These are phyloP conservation scores for Lithobates sylvaticus DNA, from an alignment of 2,797 vertebrate species.

Conservation along the genomic window DNA sequence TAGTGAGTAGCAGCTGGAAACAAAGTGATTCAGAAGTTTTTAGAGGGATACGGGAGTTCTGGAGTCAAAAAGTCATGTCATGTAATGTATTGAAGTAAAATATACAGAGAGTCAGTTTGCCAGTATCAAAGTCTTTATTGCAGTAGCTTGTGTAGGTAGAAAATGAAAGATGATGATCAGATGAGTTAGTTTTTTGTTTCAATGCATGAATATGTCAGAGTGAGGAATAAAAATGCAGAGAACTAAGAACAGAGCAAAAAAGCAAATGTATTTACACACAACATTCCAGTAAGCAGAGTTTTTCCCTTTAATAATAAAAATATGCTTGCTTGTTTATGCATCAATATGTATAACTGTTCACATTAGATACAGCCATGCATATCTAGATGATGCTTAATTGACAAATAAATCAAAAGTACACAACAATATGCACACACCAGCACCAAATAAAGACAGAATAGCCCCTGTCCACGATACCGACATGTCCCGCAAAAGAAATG, in stretches of 20 bases:
- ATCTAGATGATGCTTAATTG: too few relatives aligned
- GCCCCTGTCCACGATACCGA: too few relatives aligned
- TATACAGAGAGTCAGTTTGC: constrained; percentile 35
- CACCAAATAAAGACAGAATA: too few relatives aligned
- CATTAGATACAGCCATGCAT: too few relatives aligned
- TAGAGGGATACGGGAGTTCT: constrained; percentile 26
- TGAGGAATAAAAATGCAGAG: background rate
- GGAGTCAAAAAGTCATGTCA: constrained; percentile 47
- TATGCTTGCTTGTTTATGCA: background rate
- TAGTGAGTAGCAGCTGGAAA: constrained; percentile 40
- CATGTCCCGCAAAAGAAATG: too few relatives aligned
- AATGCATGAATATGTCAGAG: constrained; percentile 25
- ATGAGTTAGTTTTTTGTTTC: constrained; percentile 30
- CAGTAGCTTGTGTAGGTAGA: constrained; percentile 24
- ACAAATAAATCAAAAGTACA: too few relatives aligned
- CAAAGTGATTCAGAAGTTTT: constrained; percentile 34
- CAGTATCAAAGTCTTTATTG: constrained; percentile 31
- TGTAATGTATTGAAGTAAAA: constrained; percentile 48
- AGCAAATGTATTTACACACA: background rate
- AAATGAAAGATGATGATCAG: constrained; percentile 41
- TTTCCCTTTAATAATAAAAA: too few relatives aligned
- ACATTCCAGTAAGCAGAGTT: too few relatives aligned
- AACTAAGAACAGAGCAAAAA: background rate
- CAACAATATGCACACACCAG: too few relatives aligned
- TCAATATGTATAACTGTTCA: background rate